Percentiles rank a stretch among this genome's conserved stretches.
phyloP scores from a whole-genome alignment of 2,888 invertebrate genomes.

The Orthonychiurus folsomi region DNA sequence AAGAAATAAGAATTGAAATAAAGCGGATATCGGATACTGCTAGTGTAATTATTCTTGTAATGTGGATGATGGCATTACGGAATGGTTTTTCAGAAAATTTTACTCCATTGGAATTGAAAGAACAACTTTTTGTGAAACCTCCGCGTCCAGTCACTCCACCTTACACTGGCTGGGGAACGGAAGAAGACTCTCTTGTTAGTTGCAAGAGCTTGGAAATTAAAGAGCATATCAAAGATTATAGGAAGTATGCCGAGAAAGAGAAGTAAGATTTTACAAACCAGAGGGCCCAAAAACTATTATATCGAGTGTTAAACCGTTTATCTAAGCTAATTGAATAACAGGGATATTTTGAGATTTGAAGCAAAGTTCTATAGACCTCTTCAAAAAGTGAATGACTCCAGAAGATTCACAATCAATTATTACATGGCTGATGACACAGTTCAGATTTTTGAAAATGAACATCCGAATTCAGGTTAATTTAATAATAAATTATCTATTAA shows the following conservation, averaged over 20 bases:
- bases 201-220: constrained; percentile 72
- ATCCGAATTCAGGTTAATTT: constrained; percentile 57
- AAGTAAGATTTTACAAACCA: constrained; percentile 47
- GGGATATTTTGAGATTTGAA: constrained; percentile 67
- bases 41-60: background rate
- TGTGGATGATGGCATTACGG: background rate
- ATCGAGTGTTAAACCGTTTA: background rate
- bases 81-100: constrained; percentile 52
- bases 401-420: constrained; percentile 72
- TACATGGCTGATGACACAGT: constrained; percentile 75
- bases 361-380: constrained; percentile 60
- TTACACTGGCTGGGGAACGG: constrained; percentile 60
- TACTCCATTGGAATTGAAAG: constrained; percentile 48
- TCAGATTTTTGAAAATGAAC: constrained; percentile 67
- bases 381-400: constrained; percentile 45
- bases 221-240: constrained; percentile 64
- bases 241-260: constrained; percentile 71
- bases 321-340: constrained; percentile 45
- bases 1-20: too few relatives aligned
- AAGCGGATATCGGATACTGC: background rate
- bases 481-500: constrained; percentile 11
- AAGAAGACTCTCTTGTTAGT: constrained; percentile 77
- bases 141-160: constrained; percentile 58
- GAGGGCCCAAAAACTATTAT: background rate
- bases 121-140: constrained; percentile 42